A percentile compares a stretch with the other conserved stretches of the same genome.
Evolutionary conservation across 2,797 vertebrate genomes (phyloP).

Genomic region (Borostomias antarcticus): DNA sequence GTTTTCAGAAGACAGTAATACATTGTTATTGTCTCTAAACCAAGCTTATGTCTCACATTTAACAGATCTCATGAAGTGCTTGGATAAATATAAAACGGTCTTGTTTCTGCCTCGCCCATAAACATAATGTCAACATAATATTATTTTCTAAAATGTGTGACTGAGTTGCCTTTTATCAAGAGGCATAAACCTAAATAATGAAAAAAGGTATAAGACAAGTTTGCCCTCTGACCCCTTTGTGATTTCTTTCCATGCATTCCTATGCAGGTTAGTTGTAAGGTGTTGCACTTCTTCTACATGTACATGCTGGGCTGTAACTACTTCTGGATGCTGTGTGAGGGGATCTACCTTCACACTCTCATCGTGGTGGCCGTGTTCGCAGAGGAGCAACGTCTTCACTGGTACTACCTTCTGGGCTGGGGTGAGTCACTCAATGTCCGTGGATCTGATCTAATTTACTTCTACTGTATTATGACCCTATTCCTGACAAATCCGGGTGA

Average conservation of each 20-base stretch:
- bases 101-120: neutral
- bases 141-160: neutral
- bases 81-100: neutral
- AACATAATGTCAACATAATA: neutral
- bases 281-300: conserved; percentile 94
- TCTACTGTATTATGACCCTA: too few species aligned
- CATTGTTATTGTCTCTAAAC: neutral
- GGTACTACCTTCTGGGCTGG: conserved; percentile 98
- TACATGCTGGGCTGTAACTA: conserved; percentile 98
- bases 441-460: too few species aligned
- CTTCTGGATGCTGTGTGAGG: conserved; percentile 99
- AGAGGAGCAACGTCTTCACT: conserved; percentile 88
- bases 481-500: too few species aligned
- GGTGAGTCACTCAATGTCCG: conserved; percentile 77
- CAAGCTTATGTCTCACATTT: neutral
- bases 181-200: too few species aligned
- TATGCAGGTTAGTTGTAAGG: conserved; percentile 89
- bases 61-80: neutral
- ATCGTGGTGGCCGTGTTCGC: conserved; percentile 95
- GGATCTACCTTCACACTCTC: conserved; percentile 95
- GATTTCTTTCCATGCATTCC: conserved; percentile 21
- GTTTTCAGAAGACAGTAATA: conserved; percentile 21
- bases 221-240: neutral
- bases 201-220: too few species aligned
- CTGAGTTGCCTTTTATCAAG: neutral